phyloP scores from a whole-genome alignment of 2,888 invertebrate species.

The Cryptocheilus praepositus region DNA sequence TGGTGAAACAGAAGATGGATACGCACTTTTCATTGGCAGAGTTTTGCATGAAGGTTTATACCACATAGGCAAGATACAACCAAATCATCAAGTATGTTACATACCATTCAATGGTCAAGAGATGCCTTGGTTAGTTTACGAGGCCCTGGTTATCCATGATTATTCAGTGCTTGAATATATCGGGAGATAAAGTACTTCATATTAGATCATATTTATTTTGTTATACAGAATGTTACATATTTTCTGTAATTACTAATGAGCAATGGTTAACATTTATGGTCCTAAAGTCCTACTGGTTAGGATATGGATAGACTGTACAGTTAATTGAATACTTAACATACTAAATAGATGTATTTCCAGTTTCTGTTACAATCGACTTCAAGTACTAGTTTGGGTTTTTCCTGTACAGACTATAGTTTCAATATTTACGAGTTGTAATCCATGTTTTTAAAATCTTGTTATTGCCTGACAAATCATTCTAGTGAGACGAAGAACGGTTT shows the following conservation, averaged over 20 bases:
- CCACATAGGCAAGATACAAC: constrained; percentile 66
- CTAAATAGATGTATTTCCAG: too few species aligned
- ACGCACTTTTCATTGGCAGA: constrained; percentile 63
- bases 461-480: too few species aligned
- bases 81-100: constrained; percentile 64
- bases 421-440: too few species aligned
- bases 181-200: constrained; percentile 49
- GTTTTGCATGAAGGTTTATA: constrained; percentile 59
- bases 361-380: too few species aligned
- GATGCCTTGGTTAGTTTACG: constrained; percentile 58
- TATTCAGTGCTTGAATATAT: constrained; percentile 49
- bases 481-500: too few species aligned
- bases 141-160: constrained; percentile 65
- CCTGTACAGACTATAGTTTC: too few species aligned
- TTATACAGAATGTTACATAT: constrained; percentile 25
- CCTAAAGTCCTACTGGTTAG: too few species aligned
- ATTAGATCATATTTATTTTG: constrained; percentile 37
- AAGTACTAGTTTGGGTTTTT: too few species aligned
- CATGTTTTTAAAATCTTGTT: too few species aligned
- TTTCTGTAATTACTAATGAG: constrained; percentile 10
- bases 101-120: constrained; percentile 61
- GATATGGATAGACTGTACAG: too few species aligned
- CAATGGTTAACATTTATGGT: too few species aligned
- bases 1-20: constrained; percentile 64
- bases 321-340: too few species aligned